phyloP scores from a whole-genome alignment of 2,113 vertebrate species.

The Hypanus sabinus region DNA sequence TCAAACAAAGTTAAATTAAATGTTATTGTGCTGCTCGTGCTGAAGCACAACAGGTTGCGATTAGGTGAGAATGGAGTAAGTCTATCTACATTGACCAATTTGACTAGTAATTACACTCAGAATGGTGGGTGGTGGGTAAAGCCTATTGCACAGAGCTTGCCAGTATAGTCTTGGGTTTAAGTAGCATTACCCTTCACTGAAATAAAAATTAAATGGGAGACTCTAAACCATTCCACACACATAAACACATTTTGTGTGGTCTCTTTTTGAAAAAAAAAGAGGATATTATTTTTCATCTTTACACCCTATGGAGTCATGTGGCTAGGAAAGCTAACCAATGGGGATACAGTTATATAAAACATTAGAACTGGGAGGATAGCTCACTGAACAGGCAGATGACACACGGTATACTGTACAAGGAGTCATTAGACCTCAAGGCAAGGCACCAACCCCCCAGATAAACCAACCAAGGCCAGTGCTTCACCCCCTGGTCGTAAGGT shows the following conservation, averaged over 20 bases:
- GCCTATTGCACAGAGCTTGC: conserved; percentile 7
- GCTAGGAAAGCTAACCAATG: background rate
- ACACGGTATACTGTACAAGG: conserved; percentile 10
- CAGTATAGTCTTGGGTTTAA: background rate
- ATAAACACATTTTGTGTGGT: background rate
- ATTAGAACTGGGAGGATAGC: conserved; percentile 15
- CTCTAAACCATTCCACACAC: background rate
- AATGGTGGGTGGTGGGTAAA: background rate
- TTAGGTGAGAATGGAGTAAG: background rate
- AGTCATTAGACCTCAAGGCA: background rate
- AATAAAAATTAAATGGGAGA: background rate
- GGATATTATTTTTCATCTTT: background rate
- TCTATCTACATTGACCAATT: background rate
- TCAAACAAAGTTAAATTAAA: background rate
- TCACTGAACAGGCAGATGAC: conserved; percentile 31
- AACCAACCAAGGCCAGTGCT: background rate
- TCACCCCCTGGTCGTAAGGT: background rate
- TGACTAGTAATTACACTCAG: background rate
- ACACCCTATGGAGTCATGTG: background rate
- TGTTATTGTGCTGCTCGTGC: background rate
- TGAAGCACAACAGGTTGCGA: background rate
- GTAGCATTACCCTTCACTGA: background rate
- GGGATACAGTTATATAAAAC: conserved; percentile 24
- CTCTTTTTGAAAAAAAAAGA: background rate
- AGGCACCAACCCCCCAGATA: background rate